Conservation (phyloP, 2,797 vertebrate species). For the Phataginus tricuspis region DNA sequence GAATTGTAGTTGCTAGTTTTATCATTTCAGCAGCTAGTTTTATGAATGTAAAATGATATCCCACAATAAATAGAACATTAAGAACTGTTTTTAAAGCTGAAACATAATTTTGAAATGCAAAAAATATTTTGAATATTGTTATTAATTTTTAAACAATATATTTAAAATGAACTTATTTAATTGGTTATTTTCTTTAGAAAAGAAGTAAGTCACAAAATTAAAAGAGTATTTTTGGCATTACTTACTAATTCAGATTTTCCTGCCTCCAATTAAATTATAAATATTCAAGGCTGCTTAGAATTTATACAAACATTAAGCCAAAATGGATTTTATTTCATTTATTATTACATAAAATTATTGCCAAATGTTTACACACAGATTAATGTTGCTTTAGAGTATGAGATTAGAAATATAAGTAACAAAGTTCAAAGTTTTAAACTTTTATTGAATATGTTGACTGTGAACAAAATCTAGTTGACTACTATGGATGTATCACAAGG, state of each 20-base stretch:
- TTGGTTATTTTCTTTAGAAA: conserved; percentile 59
- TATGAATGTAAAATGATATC: conserved; percentile 71
- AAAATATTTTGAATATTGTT: conserved; percentile 66
- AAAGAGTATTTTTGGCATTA: conserved; percentile 68
- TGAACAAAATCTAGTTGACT: conserved; percentile 9
- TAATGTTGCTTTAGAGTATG: background rate
- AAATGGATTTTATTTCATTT: conserved; percentile 71
- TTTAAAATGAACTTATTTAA: conserved; percentile 69
- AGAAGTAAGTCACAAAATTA: conserved; percentile 52
- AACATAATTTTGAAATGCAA: conserved; percentile 70
- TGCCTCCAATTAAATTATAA: conserved; percentile 70
- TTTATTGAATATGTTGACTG: background rate
- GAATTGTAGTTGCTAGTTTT: conserved; percentile 70
- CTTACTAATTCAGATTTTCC: conserved; percentile 65
- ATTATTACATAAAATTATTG: conserved; percentile 67
- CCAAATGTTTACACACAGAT: conserved; percentile 26
- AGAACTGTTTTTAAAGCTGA: conserved; percentile 72
- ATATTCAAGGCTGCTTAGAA: conserved; percentile 67
- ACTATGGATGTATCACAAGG: background rate
- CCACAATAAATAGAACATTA: conserved; percentile 43
- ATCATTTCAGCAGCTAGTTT: conserved; percentile 71
- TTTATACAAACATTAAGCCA: conserved; percentile 70
- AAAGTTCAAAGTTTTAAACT: conserved; percentile 17
- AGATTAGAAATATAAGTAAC: background rate
- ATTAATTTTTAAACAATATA: conserved; percentile 60